phyloP scores from a whole-genome alignment of 2,113 vertebrate genomes.

The Acrocephalus arundinaceus region DNA sequence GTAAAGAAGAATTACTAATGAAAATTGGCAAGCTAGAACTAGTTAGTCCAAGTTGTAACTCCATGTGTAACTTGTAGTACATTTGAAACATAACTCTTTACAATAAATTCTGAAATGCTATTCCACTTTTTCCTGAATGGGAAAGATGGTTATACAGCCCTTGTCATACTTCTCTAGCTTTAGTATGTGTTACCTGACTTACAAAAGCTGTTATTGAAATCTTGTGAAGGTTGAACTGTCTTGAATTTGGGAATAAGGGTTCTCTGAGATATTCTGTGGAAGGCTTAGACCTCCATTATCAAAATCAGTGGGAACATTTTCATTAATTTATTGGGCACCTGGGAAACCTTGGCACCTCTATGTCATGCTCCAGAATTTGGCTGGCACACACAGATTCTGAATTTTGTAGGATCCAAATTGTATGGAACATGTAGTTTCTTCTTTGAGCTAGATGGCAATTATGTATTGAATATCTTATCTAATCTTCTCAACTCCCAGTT shows the following conservation, averaged over 20 bases:
- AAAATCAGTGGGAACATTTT: neutral
- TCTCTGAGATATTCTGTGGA: neutral
- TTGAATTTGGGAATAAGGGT: neutral
- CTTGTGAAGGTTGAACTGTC: neutral
- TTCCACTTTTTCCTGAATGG: neutral
- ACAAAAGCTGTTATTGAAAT: neutral
- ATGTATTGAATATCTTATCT: neutral
- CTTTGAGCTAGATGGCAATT: neutral
- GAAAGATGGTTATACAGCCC: neutral
- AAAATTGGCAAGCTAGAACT: constrained; percentile 5
- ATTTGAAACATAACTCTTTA: neutral
- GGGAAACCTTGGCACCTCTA: neutral
- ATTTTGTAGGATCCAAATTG: neutral
- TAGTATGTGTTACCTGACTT: neutral
- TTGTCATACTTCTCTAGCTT: neutral
- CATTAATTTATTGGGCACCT: neutral
- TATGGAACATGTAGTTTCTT: neutral
- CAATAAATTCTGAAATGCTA: neutral
- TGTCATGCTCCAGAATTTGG: neutral
- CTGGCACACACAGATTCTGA: neutral
- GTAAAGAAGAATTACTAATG: neutral
- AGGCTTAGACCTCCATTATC: neutral
- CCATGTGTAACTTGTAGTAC: neutral
- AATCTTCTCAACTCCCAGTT: neutral
- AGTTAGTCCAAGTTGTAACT: neutral